phyloP scores from a whole-genome alignment of 2,113 vertebrate genomes.

The Phaethon lepturus region DNA sequence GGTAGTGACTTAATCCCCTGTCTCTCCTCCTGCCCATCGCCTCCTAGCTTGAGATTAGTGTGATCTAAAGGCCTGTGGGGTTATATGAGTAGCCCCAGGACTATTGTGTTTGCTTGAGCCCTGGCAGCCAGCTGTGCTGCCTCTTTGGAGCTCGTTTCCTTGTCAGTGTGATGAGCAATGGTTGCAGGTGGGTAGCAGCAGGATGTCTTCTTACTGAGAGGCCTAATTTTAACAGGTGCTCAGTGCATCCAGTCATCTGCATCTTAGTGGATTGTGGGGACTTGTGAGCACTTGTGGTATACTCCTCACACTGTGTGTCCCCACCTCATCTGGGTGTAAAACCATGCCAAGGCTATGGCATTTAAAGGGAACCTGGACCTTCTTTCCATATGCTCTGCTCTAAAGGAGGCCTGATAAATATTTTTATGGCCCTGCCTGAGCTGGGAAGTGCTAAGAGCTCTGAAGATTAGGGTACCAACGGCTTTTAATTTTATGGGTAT shows the following conservation, averaged over 20 bases:
- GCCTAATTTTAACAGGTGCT: background rate
- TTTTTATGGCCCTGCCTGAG: background rate
- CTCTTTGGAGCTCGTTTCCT: background rate
- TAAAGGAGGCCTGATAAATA: background rate
- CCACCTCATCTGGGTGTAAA: background rate
- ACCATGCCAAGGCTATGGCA: rapidly evolving
- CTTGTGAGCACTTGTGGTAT: rapidly evolving
- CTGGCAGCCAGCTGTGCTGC: background rate
- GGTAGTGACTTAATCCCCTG: background rate
- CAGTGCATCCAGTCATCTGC: background rate
- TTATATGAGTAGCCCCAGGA: background rate
- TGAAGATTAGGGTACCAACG: background rate
- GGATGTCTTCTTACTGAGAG: background rate
- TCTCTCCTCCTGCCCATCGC: background rate
- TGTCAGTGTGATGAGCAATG: background rate
- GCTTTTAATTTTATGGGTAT: background rate
- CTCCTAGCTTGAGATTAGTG: background rate
- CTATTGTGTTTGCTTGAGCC: background rate
- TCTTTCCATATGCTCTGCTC: background rate
- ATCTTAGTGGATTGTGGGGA: background rate
- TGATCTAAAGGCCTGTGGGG: background rate
- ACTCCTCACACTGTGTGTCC: background rate
- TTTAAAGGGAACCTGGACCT: background rate
- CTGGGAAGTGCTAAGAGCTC: background rate
- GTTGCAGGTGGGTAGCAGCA: background rate